Conservation (phyloP, 1,140 invertebrate species). For the Spodoptera litura region DNA sequence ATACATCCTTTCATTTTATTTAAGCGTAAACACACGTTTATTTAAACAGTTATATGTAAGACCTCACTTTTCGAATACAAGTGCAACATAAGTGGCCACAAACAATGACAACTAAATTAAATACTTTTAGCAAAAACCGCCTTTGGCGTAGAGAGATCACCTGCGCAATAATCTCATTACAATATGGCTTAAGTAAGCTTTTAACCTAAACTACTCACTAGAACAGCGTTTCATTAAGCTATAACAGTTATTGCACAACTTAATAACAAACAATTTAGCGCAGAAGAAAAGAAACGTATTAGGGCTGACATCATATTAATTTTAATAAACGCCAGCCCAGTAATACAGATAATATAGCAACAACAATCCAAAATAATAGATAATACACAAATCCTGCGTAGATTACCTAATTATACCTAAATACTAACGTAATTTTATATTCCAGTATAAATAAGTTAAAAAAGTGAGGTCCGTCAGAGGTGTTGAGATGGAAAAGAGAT, state of each 20-base stretch:
- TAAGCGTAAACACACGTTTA: conserved; percentile 68
- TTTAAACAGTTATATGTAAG: conserved; percentile 51
- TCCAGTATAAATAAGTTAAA: conserved; percentile 50
- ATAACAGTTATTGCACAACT: conserved; percentile 60
- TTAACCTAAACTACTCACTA: conserved; percentile 59
- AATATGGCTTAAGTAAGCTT: conserved; percentile 63
- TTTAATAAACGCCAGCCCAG: neutral
- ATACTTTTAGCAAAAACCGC: conserved; percentile 61
- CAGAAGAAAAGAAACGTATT: conserved; percentile 29
- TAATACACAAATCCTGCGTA: conserved; percentile 29
- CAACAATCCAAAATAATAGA: conserved; percentile 30
- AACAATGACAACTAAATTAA: conserved; percentile 50
- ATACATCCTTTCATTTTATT: conserved; percentile 60
- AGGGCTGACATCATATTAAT: neutral
- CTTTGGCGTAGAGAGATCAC: conserved; percentile 70
- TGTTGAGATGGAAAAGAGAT: conserved; percentile 45
- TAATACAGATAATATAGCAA: conserved; percentile 15
- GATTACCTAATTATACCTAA: conserved; percentile 32
- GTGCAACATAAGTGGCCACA: conserved; percentile 42
- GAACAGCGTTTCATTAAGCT: conserved; percentile 52
- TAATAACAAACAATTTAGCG: conserved; percentile 57
- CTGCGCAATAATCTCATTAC: conserved; percentile 68
- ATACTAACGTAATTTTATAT: conserved; percentile 39
- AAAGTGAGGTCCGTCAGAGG: conserved; percentile 57
- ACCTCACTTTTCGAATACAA: conserved; percentile 63